phyloP scores from a whole-genome alignment of 2,113 vertebrate genomes.

The Myxocyprinus asiaticus region DNA sequence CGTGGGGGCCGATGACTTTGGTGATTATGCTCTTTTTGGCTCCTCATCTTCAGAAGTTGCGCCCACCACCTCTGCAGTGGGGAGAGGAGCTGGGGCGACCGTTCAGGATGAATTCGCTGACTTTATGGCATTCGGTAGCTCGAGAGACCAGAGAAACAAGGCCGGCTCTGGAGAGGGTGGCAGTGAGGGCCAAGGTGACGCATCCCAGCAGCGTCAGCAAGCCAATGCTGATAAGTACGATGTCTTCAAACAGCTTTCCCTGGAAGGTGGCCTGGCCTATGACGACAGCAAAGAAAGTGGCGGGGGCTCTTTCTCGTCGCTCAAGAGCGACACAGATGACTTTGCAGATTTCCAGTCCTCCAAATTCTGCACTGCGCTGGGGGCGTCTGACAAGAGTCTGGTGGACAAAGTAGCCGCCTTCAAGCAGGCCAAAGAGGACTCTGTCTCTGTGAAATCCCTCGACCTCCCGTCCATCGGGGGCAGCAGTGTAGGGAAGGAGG shows the following conservation, averaged over 20 bases:
- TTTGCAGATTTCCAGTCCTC: conserved; percentile 94
- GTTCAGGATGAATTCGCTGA: conserved; percentile 95
- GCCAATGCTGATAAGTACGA: conserved; percentile 81
- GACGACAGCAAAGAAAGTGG: conserved; percentile 85
- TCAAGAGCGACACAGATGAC: conserved; percentile 85
- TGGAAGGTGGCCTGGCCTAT: conserved; percentile 78
- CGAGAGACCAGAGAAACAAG: conserved; percentile 69
- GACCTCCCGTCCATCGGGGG: conserved; percentile 97
- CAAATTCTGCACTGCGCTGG: conserved; percentile 84
- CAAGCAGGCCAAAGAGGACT: conserved; percentile 95
- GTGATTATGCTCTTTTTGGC: conserved; percentile 92
- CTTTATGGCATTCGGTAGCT: conserved; percentile 91
- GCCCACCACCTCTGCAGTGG: conserved; percentile 55
- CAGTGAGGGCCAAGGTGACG: conserved; percentile 63
- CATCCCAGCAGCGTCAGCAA: conserved; percentile 62
- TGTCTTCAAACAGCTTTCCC: conserved; percentile 89
- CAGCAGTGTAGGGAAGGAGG: conserved; percentile 95
- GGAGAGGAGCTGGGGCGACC: conserved; percentile 63
- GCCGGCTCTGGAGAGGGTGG: conserved; percentile 34
- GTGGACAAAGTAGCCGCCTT: conserved; percentile 91
- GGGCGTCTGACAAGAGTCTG: conserved; percentile 83
- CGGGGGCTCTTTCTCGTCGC: conserved; percentile 69
- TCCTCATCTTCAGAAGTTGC: conserved; percentile 57
- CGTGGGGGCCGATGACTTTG: conserved; percentile 84
- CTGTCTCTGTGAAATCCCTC: conserved; percentile 92